Conservation (phyloP, 1,140 invertebrate genomes). For the Zaprionus ornatus region DNA sequence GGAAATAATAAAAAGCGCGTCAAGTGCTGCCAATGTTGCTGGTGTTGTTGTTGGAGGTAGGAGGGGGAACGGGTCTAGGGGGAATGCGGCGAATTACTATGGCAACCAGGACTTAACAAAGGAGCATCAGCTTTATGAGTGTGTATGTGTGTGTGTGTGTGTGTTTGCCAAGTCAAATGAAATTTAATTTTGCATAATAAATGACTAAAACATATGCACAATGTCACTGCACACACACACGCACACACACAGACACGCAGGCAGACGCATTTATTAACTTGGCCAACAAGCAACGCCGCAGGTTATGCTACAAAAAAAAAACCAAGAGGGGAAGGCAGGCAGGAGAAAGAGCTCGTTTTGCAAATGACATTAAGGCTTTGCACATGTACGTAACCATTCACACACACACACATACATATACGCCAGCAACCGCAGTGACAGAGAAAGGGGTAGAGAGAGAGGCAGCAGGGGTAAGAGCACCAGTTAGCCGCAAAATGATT, state of each 20-base stretch:
- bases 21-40: slow-evolving; percentile 35
- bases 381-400: slow-evolving; percentile 2
- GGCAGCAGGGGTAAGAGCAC: not conserved
- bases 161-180: slow-evolving; percentile 56
- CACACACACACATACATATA: slow-evolving; percentile 31
- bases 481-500: slow-evolving; percentile 59
- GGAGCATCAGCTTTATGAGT: not conserved
- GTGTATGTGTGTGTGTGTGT: not conserved
- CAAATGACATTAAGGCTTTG: slow-evolving; percentile 44
- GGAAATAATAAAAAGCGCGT: slow-evolving; percentile 52
- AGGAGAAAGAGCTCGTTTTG: slow-evolving; percentile 48
- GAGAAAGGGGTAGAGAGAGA: not conserved
- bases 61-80: not conserved
- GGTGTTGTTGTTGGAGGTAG: not conserved
- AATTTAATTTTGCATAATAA: slow-evolving; percentile 66
- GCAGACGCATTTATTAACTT: slow-evolving; percentile 47
- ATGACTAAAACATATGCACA: slow-evolving; percentile 48
- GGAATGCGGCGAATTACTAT: slow-evolving; percentile 10
- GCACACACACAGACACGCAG: not conserved
- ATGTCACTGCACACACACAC: slow-evolving; percentile 26
- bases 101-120: slow-evolving; percentile 33
- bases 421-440: not conserved
- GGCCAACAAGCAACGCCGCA: slow-evolving; percentile 29
- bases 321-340: slow-evolving; percentile 5
- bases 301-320: slow-evolving; percentile 44